Base-by-base conservation (phyloP, 2,113 vertebrate species). In the Carassius gibelio region DNA sequence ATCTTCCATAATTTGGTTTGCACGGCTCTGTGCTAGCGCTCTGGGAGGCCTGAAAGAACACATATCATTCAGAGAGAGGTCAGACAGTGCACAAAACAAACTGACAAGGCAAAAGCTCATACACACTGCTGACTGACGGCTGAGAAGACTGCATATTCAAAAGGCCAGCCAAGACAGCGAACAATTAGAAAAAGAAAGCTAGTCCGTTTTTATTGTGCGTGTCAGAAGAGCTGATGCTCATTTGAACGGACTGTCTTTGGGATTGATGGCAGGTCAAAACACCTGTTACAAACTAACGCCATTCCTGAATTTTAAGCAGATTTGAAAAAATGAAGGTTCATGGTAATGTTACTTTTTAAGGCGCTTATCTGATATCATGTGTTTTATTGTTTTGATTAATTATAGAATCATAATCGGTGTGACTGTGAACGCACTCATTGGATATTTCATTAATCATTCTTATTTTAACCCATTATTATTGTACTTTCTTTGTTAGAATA, bases 1-100 rank as follows among this genome's bases (percentile, higher is more conserved):
- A 88, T 88, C 77, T 84, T 62, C 75, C 71, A 55, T 90, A 84
- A 87, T 81, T 79, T 52, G 36, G 64, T 87, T 83, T 83, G 52
- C 30, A 59, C 36, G 45, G 69, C 36, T 61, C 15, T 66, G 36
- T 57, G 69, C 36, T 68, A 3, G 4, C n/a, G 13, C 55, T 34
- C 42, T 57, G 50, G 45, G 64, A 55, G 64, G 52, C n/a, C 64
- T 85, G 68, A 80, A 55, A 66, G 57, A 85, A 79, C 64, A 74
- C 62, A 64, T 82, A 79, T 68, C 84, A 59, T 83, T 66, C 61
- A 77, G 36, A 75, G 48, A 45, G 66, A 50, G 84, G 68, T 82
- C 75, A 75, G 64, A 82, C 26, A 13, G 64, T 50, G 45, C 64
- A 72, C 81, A 80, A 85, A 83, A 89, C 88, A 84, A 59, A 50